Conservation (phyloP, 2,888 invertebrate species). For the Teleogryllus oceanicus region DNA sequence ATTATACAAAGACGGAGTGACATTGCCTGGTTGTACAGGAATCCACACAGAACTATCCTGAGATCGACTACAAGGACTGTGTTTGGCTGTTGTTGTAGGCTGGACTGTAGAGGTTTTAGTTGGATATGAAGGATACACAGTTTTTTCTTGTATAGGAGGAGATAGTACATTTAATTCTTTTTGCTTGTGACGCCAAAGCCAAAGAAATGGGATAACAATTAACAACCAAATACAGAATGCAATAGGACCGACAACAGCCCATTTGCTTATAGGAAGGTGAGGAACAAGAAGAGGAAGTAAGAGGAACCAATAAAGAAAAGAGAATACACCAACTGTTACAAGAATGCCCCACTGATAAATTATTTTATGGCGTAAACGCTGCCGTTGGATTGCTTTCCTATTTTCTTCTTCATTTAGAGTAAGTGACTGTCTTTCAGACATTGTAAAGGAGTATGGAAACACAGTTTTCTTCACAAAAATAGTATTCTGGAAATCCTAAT, state of each 20-base stretch:
- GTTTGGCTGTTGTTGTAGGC: constrained; percentile 20
- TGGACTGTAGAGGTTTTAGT: constrained; percentile 25
- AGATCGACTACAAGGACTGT: neutral
- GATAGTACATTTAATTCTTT: neutral
- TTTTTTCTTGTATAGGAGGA: neutral
- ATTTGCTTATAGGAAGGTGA: constrained; percentile 9
- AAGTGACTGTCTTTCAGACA: too few relatives aligned
- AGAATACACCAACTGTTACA: constrained; percentile 34
- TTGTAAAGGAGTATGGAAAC: too few relatives aligned
- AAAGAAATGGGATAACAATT: constrained; percentile 26
- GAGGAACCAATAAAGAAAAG: constrained; percentile 38
- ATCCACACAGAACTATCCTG: neutral
- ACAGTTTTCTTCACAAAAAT: too few relatives aligned
- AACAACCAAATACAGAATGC: constrained; percentile 35
- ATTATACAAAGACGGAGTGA: constrained; percentile 27
- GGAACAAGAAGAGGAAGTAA: constrained; percentile 36
- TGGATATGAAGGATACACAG: constrained; percentile 20
- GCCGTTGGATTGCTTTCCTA: too few relatives aligned
- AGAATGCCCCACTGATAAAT: constrained; percentile 26
- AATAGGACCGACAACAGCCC: constrained; percentile 32
- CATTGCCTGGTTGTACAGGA: constrained; percentile 20
- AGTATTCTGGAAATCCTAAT: too few relatives aligned
- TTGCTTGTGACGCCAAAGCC: constrained; percentile 29
- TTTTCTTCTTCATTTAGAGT: too few relatives aligned
- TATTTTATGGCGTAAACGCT: neutral